A percentile compares a stretch with the other conserved stretches of the same genome.
Evolutionary conservation across 53 echinoderm and acorn worm genomes (phyloP).

Genomic region (Echinometra lucunter): DNA sequence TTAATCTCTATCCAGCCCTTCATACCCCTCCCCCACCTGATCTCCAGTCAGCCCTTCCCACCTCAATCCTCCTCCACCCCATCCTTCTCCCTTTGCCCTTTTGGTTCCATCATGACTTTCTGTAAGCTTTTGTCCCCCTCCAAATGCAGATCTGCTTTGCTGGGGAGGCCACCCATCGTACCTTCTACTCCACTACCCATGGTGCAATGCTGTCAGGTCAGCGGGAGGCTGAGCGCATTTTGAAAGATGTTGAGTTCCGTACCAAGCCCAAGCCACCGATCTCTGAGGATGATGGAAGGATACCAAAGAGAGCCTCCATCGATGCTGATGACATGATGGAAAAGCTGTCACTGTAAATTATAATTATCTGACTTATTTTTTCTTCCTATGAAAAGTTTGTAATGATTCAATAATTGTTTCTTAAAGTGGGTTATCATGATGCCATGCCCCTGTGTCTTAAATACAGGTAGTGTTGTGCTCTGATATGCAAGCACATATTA

Average conservation of each 20-base stretch:
- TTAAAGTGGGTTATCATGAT: too few species aligned
- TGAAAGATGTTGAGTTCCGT: conserved; percentile 28
- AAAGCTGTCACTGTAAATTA: background rate
- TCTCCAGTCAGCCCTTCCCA: too few species aligned
- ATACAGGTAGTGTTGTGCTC: too few species aligned
- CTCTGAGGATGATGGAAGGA: background rate
- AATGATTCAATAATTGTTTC: too few species aligned
- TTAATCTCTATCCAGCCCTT: too few species aligned
- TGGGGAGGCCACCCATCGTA: conserved; percentile 85
- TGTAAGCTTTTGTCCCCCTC: too few species aligned
- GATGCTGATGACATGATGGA: background rate
- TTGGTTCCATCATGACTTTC: too few species aligned
- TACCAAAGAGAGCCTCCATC: background rate
- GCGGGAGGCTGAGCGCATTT: conserved; percentile 80
- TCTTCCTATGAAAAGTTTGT: background rate
- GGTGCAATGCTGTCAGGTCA: conserved; percentile 85
- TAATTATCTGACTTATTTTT: background rate
- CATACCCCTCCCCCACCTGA: too few species aligned
- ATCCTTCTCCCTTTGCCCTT: too few species aligned
- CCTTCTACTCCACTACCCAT: conserved; percentile 85
- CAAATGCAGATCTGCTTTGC: conserved; percentile 79
- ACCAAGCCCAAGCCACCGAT: background rate
- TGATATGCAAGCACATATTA: background rate
- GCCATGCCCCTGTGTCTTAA: too few species aligned
- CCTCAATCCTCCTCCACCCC: too few species aligned